Base-by-base conservation (phyloP, 2,888 invertebrate genomes). In the Ctena decussata region DNA sequence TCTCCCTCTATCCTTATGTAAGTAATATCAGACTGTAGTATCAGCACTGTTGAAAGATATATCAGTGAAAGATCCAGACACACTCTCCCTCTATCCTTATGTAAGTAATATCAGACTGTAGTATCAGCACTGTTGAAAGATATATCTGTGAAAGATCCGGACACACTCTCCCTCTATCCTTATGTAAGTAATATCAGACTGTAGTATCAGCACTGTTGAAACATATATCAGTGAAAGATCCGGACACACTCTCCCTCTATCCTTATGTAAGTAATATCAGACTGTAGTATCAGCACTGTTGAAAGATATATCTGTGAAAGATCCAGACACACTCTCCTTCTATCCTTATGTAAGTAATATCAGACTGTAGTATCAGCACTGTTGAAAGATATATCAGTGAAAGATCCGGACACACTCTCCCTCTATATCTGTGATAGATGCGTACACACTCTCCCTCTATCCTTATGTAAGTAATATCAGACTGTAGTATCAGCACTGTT, bases 101-200 rank as follows among this genome's bases (percentile, higher is more conserved):
- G 98, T n/a, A n/a, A n/a, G n/a, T n/a, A n/a, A n/a, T n/a, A n/a
- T n/a, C n/a, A n/a, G n/a, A n/a, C n/a, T n/a, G n/a, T 77, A 46
- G 46, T 46, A 46, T 18, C 46, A 46, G 46, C 46, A 15, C 15
- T 46, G 15, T 18, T 46, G 46, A 15, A 46, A 18, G 46, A 18
- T 18, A 46, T 46, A 15, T 46, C 46, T 46, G 21, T 53, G 53
- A 6, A 53, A 53, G 53, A 53, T 53, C 53, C n/a, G n/a, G n/a
- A n/a, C n/a, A n/a, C n/a, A n/a, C n/a, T n/a, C n/a, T n/a, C n/a
- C n/a, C n/a, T n/a, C n/a, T n/a, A n/a, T n/a, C n/a, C n/a, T n/a
- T n/a, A n/a, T n/a, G n/a, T n/a, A n/a, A n/a, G n/a, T n/a, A 97
- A 57, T 97, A 97, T 0, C 98, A 98, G 94, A 98, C 98, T 0